Evolutionary conservation across 2,113 vertebrate genomes (phyloP), one percentile per base, ranked within the genome.

Genomic region (Noturus placidus): DNA sequence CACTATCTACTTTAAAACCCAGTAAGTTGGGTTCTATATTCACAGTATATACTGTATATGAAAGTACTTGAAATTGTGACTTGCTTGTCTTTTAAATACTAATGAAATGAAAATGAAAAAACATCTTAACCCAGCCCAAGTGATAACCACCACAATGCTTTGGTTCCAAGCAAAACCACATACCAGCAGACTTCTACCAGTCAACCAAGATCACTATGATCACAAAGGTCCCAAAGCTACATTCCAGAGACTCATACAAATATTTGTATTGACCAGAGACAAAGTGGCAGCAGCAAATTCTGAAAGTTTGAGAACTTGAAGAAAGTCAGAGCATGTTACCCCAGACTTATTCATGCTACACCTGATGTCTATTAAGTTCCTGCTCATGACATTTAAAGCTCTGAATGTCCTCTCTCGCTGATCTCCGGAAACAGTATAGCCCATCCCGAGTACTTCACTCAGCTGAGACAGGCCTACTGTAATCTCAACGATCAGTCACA

Each of bases 341-440:
- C 59, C 79, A 59, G 19, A 0, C 30, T 81, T 59, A 38, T 6
- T 61, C 79, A 57, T 81, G 33, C 30, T 38, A 5, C 30, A 59
- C 79, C 9, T 20, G 54, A 81, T 81, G 54, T 81, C 79, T 61
- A 61, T 82, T 61, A 61, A 25, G 33, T 82, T 82, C 56, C 56
- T 38, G 79, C 33, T 42, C 33, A 61, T 82, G 79, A 82, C 56
- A 82, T 82, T 61, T 61, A 82, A 61, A 42, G 78, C 54, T 61
- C 33, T 33, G 30, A 82, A 42, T 80, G 54, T 9, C 54, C 46
- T 35, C 35, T 82, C 79, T 61, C 33, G 1, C 56, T 61, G 57
- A 82, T 61, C 57, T 82, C 33, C 79, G 61, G 56, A 61, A 82
- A 82, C 57, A 61, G 79, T 82, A 59, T 61, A 82, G 30, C 56